Base-by-base conservation (phyloP, 2,888 invertebrate genomes). In the Lasioglossum lativentre region DNA sequence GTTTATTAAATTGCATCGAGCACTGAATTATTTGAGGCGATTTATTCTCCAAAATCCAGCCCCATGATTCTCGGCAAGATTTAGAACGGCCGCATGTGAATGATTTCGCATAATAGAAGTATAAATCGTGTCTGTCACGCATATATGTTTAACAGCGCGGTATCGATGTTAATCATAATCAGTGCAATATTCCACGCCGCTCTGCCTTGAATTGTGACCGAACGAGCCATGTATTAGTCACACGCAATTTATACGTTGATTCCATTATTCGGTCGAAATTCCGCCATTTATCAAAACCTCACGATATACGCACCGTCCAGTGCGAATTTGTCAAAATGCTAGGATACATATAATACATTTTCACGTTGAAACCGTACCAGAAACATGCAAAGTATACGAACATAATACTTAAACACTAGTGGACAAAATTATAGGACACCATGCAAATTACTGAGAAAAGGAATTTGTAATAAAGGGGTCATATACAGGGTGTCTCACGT, bases 91-190 rank as follows among this genome's bases (percentile, higher is more conserved):
- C n/a, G 72, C 12, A 1, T 38, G 34, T 40, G 66, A 71, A 75
- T 19, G 70, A 52, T 80, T 72, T 71, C 47, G 8, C 30, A 30
- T 70, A 59, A 71, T 63, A n/a, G 59, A 52, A 52, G 34, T 76
- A 83, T 40, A 63, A 80, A 82, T 82, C 66, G 74, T n/a, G 19
- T 47, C 66, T n/a, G 66, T 56, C 16, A 34, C 45, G 72, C 34
- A 45, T 80, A 30, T 40, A 63, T 74, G 45, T 76, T 76, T 30
- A 42, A 45, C 68, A 14, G n/a, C 52, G 30, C 3, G 30, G 8
- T 52, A 72, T 66, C 56, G 27, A 73, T 68, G 66, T 66, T 75
- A 76, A 82, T 81, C 82, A 38, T 82, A 81, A 73, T 81, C n/a
- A 23, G 34, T 10, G 52, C 38, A 40, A 73, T 76, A 42, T 76